Evolutionary conservation across 37 sponge, comb jelly and placozoan genomes (phyloP), one percentile per base, ranked within the genome.

Genomic region (Beroe ovata): DNA sequence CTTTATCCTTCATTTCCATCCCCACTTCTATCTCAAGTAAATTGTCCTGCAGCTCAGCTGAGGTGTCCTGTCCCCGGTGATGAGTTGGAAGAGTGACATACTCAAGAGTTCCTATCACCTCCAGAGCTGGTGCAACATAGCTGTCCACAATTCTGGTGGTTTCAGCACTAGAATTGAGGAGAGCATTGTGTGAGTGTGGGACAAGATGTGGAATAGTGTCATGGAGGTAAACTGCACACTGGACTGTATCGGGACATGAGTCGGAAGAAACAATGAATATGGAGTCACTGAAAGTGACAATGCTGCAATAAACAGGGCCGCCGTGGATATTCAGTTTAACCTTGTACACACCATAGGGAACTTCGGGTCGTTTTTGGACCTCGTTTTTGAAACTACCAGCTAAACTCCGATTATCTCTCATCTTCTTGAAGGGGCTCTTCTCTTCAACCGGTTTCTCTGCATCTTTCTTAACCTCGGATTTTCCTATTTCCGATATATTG

Each of bases 141-240:
- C 36, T 36, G 84, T 77, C 84, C 42, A 77, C 54, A 39, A 77
- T 54, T 77, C 84, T 11, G 47, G 84, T 77, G 14, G 84, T 77
- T 77, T 39, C 42, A 8, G 28, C 42, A 25, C 54, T 4, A 8
- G 54, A 23, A 54, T 77, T 77, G 21, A 39, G 22, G 11, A 77
- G n/a, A 4, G 47, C 18, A 26, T 77, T 77, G 84, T 77, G 84
- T 42, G 84, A 26, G 4, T 77, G 84, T 2, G 84, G 84, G 8
- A 77, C 38, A 29, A 77, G 41, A 39, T 77, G 28, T 1, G 84
- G 38, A 0, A 77, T 8, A 4, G 84, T 77, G 47, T 77, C 54
- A 29, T 77, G 54, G 84, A 77, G 47, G 28, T 77, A 77, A n/a
- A n/a, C 38, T 6, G 38, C 84, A 77, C 84, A 77, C 1, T 39